Base-by-base conservation (phyloP, 2,888 invertebrate genomes). In the Orchesellides sinensis region DNA sequence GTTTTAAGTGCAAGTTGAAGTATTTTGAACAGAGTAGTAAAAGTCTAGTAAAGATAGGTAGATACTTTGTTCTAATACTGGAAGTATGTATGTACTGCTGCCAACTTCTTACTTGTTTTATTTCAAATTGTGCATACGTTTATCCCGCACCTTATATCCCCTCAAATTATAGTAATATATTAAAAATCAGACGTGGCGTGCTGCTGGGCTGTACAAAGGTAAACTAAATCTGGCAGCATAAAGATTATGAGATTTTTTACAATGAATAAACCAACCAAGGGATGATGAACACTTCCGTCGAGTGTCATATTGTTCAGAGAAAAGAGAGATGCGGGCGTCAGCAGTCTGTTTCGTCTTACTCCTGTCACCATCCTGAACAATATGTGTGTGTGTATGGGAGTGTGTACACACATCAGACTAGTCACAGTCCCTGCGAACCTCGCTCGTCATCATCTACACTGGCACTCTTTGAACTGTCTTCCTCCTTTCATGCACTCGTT, bases 281-380 rank as follows among this genome's bases (percentile, higher is more conserved):
- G 77, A 61, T 52, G 72, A 72, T 69, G 83, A 82, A 74, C 69
- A 77, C 82, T 82, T 77, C 75, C 82, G 74, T 84, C 83, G 77
- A 85, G 85, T 87, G 86, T 85, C 87, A 86, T 81, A 73, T 81
- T 74, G 61, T 68, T 86, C 84, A 65, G 72, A 73, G 65, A 73
- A 66, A 56, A 84, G 83, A 84, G 83, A 86, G 83, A 87, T 88
- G 87, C 88, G 87, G 86, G 87, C 85, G 86, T 87, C 88, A 86
- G 85, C 86, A 85, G 68, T 49, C 47, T 65, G 49, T 69, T 52
- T 27, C 40, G 10, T n/a, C n/a, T 59, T 59, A 10, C 61, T 68
- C 45, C 40, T 61, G 59, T 79, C 49, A 66, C 47, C 45, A 32
- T 72, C 70, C 56, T 40, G 27, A 47, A 52, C 19, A 69, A 52